A percentile compares a stretch with the other conserved stretches of the same genome.
phyloP scores from a whole-genome alignment of 2,797 vertebrate genomes.

The Borostomias antarcticus region DNA sequence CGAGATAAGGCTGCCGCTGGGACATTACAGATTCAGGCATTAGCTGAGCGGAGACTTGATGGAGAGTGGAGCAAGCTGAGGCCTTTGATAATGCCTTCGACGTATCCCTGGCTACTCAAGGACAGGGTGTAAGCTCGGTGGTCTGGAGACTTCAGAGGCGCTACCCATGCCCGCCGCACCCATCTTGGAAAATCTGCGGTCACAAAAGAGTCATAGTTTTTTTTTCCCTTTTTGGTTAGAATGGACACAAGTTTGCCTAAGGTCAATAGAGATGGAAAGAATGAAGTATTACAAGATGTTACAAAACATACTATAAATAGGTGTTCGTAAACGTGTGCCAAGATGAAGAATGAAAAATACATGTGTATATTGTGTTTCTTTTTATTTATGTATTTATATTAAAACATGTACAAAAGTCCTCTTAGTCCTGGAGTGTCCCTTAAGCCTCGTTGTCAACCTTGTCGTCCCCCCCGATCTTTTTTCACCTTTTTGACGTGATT shows the following conservation, averaged over 20 bases:
- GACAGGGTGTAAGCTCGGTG: constrained; percentile 56
- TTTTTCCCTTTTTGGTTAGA: not conserved
- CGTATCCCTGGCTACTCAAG: constrained; percentile 57
- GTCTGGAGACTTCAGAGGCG: constrained; percentile 46
- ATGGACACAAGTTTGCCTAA: not conserved
- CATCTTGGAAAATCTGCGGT: constrained; percentile 20
- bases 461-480: not conserved
- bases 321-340: not conserved
- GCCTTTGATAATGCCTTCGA: constrained; percentile 73
- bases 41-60: constrained; percentile 66
- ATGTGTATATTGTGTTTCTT: no score
- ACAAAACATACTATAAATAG: not conserved
- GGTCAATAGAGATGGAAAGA: not conserved
- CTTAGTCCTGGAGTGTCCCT: constrained; percentile 20
- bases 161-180: constrained; percentile 32
- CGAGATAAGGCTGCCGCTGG: constrained; percentile 76
- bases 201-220: not conserved
- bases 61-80: constrained; percentile 64
- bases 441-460: constrained; percentile 13
- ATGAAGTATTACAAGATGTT: not conserved
- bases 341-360: not conserved
- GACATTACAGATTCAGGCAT: constrained; percentile 74
- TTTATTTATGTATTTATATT: no score
- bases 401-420: no score
- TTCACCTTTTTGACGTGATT: constrained; percentile 58